Percentiles rank a stretch among this genome's conserved stretches.
Conservation (phyloP, 1,140 invertebrate genomes). For the Bombus superbus region DNA sequence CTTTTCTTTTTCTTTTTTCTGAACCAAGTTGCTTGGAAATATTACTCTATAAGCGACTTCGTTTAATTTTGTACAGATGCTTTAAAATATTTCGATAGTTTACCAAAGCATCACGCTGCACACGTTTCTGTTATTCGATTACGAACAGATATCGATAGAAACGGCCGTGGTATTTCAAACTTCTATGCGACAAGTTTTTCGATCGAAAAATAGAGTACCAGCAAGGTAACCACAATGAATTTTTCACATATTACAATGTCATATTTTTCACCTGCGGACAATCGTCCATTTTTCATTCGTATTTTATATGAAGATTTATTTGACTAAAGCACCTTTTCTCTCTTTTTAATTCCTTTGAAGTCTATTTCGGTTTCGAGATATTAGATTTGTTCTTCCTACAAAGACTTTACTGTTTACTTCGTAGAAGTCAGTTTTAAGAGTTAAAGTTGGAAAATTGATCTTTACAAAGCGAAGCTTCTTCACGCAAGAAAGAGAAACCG, state of each 20-base stretch:
- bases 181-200: constrained; percentile 8
- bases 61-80: not conserved
- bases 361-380: not conserved
- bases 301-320: too few relatives aligned
- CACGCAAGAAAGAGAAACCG: not conserved
- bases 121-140: constrained; percentile 22
- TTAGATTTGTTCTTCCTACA: not conserved
- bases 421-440: not conserved
- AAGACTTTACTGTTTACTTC: not conserved
- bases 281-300: too few relatives aligned
- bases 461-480: not conserved
- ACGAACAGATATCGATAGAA: not conserved
- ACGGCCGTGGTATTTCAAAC: not conserved
- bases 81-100: constrained; percentile 16
- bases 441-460: not conserved
- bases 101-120: not conserved
- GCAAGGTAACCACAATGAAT: not conserved
- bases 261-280: too few relatives aligned
- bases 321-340: too few relatives aligned
- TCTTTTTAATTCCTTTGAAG: too few relatives aligned
- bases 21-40: not conserved
- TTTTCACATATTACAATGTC: not conserved
- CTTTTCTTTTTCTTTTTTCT: not conserved
- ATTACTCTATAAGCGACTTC: not conserved
- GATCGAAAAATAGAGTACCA: not conserved